Evolutionary conservation across 2,888 invertebrate genomes (phyloP), one percentile per base, ranked within the genome.

Genomic region (Chymomyza amoena): DNA sequence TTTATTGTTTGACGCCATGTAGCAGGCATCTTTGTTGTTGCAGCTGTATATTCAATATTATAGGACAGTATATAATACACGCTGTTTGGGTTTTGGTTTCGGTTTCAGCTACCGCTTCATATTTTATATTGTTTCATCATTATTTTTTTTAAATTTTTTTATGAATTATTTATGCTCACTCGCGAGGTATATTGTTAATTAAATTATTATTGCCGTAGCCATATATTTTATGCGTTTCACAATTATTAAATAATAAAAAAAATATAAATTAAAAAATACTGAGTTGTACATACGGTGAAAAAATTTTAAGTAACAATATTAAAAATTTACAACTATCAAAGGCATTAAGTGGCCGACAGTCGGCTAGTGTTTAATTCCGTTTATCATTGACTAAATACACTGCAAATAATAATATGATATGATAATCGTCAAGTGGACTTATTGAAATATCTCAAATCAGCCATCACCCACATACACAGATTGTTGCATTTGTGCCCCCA

Each of bases 171-270:
- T 50, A 10, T 61, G 13, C 18, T 18, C 60, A 66, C 28, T 61
- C 64, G 54, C 62, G 68, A 70, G 20, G 50, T 73, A 69, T 67
- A 74, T 73, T 82, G 80, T 82, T 82, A 84, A 84, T 81, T 81
- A 71, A 80, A 81, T 81, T 78, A 80, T 73, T 6, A 77, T 64
- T 62, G 65, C 56, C 63, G 50, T 36, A 28, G 4, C 2, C 45
- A 36, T 50, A 52, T 32, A 54, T 32, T 1, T 50, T n/a, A 52
- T 66, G 39, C 28, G 16, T 20, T 56, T 39, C 51, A 45, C 66
- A 45, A 61, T 57, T 69, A 54, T 65, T 62, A 61, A 15, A 56
- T 60, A 16, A 45, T 32, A 32, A 45, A 45, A 45, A 45, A 10
- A 45, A 45, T 6, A 10, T 1, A 45, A 13, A 45, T 51, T 57